These are phyloP conservation scores for Chelon labrosus DNA, from an alignment of 2,797 vertebrate genomes.

Conservation along the genomic window DNA sequence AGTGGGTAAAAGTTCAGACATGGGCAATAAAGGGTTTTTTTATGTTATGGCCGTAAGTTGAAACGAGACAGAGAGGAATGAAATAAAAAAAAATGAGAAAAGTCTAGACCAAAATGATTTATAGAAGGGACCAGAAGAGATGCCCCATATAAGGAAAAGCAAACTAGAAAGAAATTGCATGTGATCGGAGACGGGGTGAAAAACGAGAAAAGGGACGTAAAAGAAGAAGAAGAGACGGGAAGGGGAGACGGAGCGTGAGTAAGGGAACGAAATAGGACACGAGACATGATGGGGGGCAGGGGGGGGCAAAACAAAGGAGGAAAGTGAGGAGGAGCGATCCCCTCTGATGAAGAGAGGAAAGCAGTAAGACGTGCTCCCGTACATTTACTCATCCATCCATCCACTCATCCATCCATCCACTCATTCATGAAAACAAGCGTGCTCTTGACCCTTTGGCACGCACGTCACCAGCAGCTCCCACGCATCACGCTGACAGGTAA, in stretches of 20 bases:
- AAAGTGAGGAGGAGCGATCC: conserved; percentile 2
- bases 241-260: too few relatives aligned
- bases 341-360: not conserved
- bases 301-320: conserved; percentile 11
- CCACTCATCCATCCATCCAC: conserved; percentile 29
- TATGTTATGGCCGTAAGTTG: not conserved
- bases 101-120: not conserved
- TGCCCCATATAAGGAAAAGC: too few relatives aligned
- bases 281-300: too few relatives aligned
- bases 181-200: not conserved
- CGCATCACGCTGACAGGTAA: conserved; percentile 49
- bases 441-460: conserved; percentile 44
- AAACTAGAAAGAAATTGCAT: too few relatives aligned
- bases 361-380: not conserved
- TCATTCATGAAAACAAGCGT: conserved; percentile 58
- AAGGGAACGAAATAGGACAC: not conserved
- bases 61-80: too few relatives aligned
- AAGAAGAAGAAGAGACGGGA: too few relatives aligned
- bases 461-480: conserved; percentile 48
- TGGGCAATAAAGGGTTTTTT: not conserved
- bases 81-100: not conserved
- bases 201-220: not conserved
- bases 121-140: not conserved
- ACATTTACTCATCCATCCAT: too few relatives aligned
- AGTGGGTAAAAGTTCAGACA: conserved; percentile 9